These are phyloP conservation scores for Anisognathus igniventris DNA, from an alignment of 2,797 vertebrate species.

Conservation along the genomic window DNA sequence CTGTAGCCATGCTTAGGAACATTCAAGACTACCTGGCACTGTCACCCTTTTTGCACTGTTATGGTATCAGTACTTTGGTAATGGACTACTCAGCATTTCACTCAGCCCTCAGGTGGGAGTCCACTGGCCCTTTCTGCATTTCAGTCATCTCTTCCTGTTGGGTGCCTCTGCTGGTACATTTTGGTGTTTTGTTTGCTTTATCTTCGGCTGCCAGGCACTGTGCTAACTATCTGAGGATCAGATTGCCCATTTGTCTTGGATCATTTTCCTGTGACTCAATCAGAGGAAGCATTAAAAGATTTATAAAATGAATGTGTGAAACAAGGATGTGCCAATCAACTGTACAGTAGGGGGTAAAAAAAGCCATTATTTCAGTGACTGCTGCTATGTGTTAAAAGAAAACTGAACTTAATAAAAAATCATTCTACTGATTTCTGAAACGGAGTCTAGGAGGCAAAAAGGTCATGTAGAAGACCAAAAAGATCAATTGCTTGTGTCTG, in stretches of 20 bases:
- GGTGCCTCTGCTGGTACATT: not conserved
- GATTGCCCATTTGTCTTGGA: slow-evolving; percentile 17
- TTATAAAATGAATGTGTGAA: slow-evolving; percentile 26
- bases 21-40: not conserved
- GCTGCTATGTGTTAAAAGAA: not conserved
- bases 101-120: not conserved
- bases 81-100: not conserved
- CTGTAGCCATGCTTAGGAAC: not conserved
- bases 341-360: not conserved
- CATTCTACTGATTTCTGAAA: slow-evolving; percentile 21
- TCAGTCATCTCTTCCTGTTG: not conserved
- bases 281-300: slow-evolving; percentile 26
- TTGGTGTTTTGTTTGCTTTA: not conserved
- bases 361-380: not conserved
- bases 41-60: not conserved
- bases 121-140: not conserved
- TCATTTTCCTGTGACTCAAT: slow-evolving; percentile 21
- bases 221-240: not conserved
- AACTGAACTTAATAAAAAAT: slow-evolving; percentile 40
- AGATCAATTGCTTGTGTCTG: slow-evolving; percentile 1
- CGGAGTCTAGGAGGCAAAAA: not conserved
- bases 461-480: not conserved
- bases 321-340: slow-evolving; percentile 22
- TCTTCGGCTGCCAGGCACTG: not conserved
- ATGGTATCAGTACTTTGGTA: not conserved